Conservation (phyloP, 2,888 invertebrate genomes). For the Leptopterna dolabrata region DNA sequence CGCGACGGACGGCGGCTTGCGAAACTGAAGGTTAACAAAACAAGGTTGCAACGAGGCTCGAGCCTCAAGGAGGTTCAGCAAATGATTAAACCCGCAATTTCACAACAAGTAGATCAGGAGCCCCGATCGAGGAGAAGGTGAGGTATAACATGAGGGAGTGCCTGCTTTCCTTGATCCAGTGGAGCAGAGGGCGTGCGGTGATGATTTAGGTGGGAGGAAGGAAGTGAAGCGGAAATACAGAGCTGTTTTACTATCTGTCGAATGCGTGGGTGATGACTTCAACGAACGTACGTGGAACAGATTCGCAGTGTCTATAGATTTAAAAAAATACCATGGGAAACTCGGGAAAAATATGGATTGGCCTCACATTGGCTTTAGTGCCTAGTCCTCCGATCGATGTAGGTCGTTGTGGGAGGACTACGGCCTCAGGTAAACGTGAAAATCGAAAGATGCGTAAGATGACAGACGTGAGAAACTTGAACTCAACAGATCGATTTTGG, state of each 20-base stretch:
- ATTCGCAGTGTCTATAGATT: no score
- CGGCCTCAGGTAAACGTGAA: no score
- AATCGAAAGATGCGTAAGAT: no score
- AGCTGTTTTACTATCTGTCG: neutral
- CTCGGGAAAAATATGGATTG: no score
- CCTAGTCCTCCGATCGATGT: no score
- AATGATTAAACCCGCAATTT: slow-evolving; percentile 43
- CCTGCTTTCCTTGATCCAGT: slow-evolving; percentile 42
- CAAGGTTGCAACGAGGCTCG: slow-evolving; percentile 31
- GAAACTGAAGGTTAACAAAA: slow-evolving; percentile 37
- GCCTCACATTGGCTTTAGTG: no score
- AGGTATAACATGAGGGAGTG: neutral
- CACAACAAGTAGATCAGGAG: slow-evolving; percentile 48
- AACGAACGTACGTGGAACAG: neutral
- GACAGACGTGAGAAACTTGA: no score
- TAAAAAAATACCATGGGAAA: no score
- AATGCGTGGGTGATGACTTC: neutral
- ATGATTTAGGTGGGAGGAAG: neutral
- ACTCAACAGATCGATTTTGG: no score
- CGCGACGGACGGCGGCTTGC: slow-evolving; percentile 7
- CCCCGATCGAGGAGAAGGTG: slow-evolving; percentile 10
- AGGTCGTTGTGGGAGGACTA: no score
- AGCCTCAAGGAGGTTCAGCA: slow-evolving; percentile 42
- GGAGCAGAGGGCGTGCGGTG: neutral
- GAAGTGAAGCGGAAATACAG: neutral